Base-by-base conservation (phyloP, 1,140 invertebrate species). In the Drosophila pachea region DNA sequence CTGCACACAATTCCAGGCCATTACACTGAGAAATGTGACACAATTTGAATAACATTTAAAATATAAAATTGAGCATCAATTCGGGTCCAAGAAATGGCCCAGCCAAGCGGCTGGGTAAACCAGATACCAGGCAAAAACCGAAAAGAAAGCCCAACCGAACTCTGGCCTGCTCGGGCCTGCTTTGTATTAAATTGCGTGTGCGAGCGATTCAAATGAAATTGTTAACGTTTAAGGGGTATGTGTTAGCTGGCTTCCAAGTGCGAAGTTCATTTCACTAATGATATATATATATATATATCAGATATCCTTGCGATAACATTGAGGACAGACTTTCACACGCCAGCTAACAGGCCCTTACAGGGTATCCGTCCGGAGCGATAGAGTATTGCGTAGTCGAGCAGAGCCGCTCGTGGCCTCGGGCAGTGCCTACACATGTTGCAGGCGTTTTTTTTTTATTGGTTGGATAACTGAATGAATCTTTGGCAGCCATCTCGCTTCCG, bases 31-130 rank as follows among this genome's bases (percentile, higher is more conserved):
- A 84, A 84, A 84, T 84, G 79, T 84, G 79, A 73, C 79, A 84
- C 79, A 86, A 84, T 84, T 84, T 84, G 79, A 84, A 84, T 84
- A 84, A 84, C 81, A 84, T 84, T 84, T 84, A 84, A 84, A 84
- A 84, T 84, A 84, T 76, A 74, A 83, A 83, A 83, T 84, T 84
- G 79, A 73, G 79, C 79, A 84, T 78, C 79, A 78, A 83, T 78
- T 82, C 61, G 65, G 22, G 66, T 12, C 55, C 42, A 56, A 12
- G 38, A 4, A 36, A 16, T 12, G 7, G 49, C 7, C 22, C 14
- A 14, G 32, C 50, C 36, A 59, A 70, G 55, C 60, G 61, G 71
- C 65, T 65, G 43, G 43, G 65, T 65, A 73, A 73, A 49, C 8
- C 54, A 22, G 29, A 45, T 43, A 45, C 29, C 48, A 33, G n/a